Evolutionary conservation across 2,888 invertebrate species (phyloP).

Genomic region (Vesta saturnalis): DNA sequence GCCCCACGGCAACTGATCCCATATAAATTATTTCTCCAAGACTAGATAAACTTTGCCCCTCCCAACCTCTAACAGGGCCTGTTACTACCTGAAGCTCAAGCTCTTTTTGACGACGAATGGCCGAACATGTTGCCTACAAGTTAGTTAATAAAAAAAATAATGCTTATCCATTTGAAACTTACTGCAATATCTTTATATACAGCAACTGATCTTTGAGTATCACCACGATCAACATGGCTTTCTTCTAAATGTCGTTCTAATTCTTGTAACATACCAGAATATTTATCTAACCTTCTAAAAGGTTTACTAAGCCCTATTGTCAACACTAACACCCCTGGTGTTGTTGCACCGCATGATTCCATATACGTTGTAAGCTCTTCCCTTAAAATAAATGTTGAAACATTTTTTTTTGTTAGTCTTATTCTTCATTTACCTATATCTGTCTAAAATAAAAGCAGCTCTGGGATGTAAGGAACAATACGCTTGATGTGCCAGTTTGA

Average conservation of each 20-base stretch:
- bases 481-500: slow-evolving; percentile 84
- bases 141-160: background rate
- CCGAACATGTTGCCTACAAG: slow-evolving; percentile 84
- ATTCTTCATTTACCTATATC: slow-evolving; percentile 92
- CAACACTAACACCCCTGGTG: slow-evolving; percentile 87
- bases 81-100: slow-evolving; percentile 94
- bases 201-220: slow-evolving; percentile 93
- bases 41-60: slow-evolving; percentile 79
- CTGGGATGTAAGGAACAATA: slow-evolving; percentile 96
- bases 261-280: slow-evolving; percentile 94
- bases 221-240: slow-evolving; percentile 94
- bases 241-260: slow-evolving; percentile 95
- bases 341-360: slow-evolving; percentile 86
- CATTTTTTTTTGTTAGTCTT: background rate
- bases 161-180: slow-evolving; percentile 57
- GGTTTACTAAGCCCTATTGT: slow-evolving; percentile 95
- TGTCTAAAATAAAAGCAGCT: slow-evolving; percentile 93
- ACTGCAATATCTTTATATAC: slow-evolving; percentile 96
- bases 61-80: slow-evolving; percentile 95
- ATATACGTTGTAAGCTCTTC: slow-evolving; percentile 87
- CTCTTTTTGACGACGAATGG: slow-evolving; percentile 92
- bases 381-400: slow-evolving; percentile 62
- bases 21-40: slow-evolving; percentile 91
- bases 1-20: slow-evolving; percentile 90
- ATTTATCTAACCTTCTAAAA: slow-evolving; percentile 94